Conservation (phyloP, 1,140 invertebrate genomes). For the Eriocheir sinensis region DNA sequence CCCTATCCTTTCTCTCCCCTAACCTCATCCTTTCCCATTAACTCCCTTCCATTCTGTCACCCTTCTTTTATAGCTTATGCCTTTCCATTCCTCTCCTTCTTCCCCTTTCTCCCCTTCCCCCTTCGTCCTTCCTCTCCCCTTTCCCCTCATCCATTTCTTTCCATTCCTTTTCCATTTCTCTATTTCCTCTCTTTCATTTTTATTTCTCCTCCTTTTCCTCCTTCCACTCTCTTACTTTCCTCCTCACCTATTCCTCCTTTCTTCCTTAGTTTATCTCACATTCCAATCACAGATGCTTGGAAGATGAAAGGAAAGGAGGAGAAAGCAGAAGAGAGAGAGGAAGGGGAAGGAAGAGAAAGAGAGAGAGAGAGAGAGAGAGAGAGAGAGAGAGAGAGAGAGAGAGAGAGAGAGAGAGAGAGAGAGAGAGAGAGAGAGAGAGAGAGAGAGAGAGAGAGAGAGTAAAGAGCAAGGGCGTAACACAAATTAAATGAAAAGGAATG, state of each 20-base stretch:
- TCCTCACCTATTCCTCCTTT: background rate
- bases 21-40: background rate
- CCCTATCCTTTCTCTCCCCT: background rate
- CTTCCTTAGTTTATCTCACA: background rate
- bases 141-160: background rate
- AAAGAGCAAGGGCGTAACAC: too few relatives aligned
- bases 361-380: too few relatives aligned
- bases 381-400: too few relatives aligned
- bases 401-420: too few relatives aligned
- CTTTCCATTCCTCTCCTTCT: background rate
- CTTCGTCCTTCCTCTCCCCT: background rate
- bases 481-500: too few relatives aligned
- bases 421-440: too few relatives aligned
- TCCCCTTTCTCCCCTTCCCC: background rate
- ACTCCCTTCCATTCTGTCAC: background rate
- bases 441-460: too few relatives aligned
- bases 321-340: too few relatives aligned
- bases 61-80: background rate
- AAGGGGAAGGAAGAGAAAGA: too few relatives aligned
- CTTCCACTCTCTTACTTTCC: background rate
- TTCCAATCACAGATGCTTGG: background rate
- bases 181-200: background rate
- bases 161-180: background rate
- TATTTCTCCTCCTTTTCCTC: background rate
- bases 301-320: too few relatives aligned